A percentile compares a stretch with the other conserved stretches of the same genome.
Evolutionary conservation across 2,888 invertebrate species (phyloP).

Genomic region (Candidula unifasciata): DNA sequence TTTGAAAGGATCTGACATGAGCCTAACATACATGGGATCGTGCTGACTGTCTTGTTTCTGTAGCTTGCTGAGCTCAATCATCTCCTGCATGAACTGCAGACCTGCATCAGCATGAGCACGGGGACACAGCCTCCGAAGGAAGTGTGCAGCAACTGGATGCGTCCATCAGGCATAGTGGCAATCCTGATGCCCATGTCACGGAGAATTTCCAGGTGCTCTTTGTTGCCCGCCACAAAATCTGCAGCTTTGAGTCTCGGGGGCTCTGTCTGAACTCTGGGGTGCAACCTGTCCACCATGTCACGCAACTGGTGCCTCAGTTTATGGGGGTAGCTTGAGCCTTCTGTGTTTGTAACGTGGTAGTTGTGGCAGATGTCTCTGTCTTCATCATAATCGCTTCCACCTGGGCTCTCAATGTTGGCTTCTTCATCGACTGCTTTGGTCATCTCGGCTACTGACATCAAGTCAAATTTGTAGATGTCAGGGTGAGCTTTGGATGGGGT

Average conservation of each 20-base stretch:
- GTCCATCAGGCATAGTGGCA: conserved; percentile 90
- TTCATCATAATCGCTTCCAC: conserved; percentile 72
- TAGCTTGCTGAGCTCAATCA: conserved; percentile 90
- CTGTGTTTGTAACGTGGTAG: conserved; percentile 85
- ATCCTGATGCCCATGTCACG: conserved; percentile 97
- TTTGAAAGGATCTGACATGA: conserved; percentile 79
- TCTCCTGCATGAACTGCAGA: conserved; percentile 96
- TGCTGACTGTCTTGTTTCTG: conserved; percentile 77
- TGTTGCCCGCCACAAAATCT: conserved; percentile 86
- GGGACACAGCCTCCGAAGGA: conserved; percentile 89
- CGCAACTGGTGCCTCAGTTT: conserved; percentile 89
- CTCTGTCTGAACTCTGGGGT: conserved; percentile 80
- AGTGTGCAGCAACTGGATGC: conserved; percentile 91
- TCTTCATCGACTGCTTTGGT: conserved; percentile 46
- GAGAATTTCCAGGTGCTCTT: conserved; percentile 90
- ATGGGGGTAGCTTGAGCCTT: conserved; percentile 80
- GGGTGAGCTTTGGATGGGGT: conserved; percentile 55
- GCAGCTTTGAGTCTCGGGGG: conserved; percentile 75
- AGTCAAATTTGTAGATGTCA: conserved; percentile 49
- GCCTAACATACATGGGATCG: conserved; percentile 79
- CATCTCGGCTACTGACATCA: conserved; percentile 53
- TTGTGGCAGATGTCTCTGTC: conserved; percentile 88
- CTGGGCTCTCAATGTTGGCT: not conserved
- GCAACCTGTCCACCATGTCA: conserved; percentile 89
- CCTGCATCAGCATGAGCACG: conserved; percentile 94